A percentile compares a stretch with the other conserved stretches of the same genome.
Evolutionary conservation across 2,797 vertebrate species (phyloP).

Genomic region (Thaleichthys pacificus): DNA sequence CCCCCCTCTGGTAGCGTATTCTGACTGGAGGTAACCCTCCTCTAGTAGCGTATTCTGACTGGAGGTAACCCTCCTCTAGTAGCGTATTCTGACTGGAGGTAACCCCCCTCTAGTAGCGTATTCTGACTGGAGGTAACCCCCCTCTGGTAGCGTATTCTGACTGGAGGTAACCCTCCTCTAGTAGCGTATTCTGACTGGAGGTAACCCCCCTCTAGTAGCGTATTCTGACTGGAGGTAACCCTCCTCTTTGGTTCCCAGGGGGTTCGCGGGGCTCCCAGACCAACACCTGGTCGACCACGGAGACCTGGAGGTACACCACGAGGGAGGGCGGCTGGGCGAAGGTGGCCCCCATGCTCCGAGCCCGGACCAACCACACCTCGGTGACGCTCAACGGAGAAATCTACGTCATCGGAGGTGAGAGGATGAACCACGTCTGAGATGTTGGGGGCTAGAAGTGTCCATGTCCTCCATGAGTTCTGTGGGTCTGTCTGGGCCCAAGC

Average conservation of each 20-base stretch:
- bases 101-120: too few species aligned
- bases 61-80: too few species aligned
- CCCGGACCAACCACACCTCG: slow-evolving; percentile 93
- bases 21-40: too few species aligned
- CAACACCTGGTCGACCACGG: slow-evolving; percentile 94
- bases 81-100: too few species aligned
- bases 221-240: slow-evolving; percentile 5
- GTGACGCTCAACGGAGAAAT: slow-evolving; percentile 91
- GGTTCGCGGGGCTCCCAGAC: slow-evolving; percentile 90
- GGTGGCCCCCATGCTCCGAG: slow-evolving; percentile 88
- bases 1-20: too few species aligned
- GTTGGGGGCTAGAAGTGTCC: neutral
- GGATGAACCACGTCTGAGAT: slow-evolving; percentile 46
- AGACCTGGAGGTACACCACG: slow-evolving; percentile 91
- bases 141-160: too few species aligned
- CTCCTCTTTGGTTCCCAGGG: slow-evolving; percentile 69
- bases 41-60: too few species aligned
- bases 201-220: neutral
- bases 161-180: too few species aligned
- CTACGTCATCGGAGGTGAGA: slow-evolving; percentile 91
- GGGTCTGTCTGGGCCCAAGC: too few species aligned
- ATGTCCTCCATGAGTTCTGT: too few species aligned
- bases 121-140: too few species aligned
- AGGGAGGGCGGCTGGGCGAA: slow-evolving; percentile 85
- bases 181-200: too few species aligned